Percentiles rank a stretch among this genome's conserved stretches.
These are phyloP conservation scores for Brachionus rubens DNA, from an alignment of 1,140 invertebrate genomes.

Conservation along the genomic window DNA sequence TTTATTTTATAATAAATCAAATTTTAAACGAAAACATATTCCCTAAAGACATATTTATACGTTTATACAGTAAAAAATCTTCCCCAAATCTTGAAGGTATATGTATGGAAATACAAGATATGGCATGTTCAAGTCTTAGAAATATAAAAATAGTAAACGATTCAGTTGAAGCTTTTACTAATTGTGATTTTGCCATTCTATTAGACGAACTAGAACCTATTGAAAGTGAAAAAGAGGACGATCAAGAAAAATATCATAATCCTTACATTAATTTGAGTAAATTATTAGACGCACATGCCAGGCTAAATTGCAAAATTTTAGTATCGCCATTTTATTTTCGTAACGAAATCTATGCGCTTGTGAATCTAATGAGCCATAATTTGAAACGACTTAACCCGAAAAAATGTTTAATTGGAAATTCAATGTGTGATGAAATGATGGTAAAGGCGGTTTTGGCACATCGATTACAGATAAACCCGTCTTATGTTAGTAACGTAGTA, in stretches of 20 bases:
- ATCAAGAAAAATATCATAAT: background rate
- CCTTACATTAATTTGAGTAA: constrained; percentile 17
- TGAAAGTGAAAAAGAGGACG: background rate
- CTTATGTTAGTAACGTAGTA: constrained; percentile 23
- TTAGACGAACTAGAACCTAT: constrained; percentile 20
- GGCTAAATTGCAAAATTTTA: constrained; percentile 11
- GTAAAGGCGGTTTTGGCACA: constrained; percentile 20
- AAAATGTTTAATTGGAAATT: constrained; percentile 33
- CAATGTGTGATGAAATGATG: constrained; percentile 37
- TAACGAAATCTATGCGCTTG: constrained; percentile 21
- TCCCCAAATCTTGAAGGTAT: background rate
- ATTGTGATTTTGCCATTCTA: constrained; percentile 38
- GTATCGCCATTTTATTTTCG: constrained; percentile 11
- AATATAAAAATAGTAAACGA: constrained; percentile 19
- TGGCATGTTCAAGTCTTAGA: background rate
- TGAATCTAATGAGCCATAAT: constrained; percentile 21
- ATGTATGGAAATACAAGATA: constrained; percentile 12
- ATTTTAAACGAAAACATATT: background rate
- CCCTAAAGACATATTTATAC: constrained; percentile 6
- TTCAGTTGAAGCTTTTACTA: background rate
- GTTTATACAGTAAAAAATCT: background rate
- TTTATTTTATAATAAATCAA: constrained; percentile 22
- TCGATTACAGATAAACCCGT: constrained; percentile 12
- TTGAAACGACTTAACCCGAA: constrained; percentile 20
- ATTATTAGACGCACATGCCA: constrained; percentile 28